Evolutionary conservation across 2,113 vertebrate genomes (phyloP), one percentile per base, ranked within the genome.

Genomic region (Lepisosteus osseus): DNA sequence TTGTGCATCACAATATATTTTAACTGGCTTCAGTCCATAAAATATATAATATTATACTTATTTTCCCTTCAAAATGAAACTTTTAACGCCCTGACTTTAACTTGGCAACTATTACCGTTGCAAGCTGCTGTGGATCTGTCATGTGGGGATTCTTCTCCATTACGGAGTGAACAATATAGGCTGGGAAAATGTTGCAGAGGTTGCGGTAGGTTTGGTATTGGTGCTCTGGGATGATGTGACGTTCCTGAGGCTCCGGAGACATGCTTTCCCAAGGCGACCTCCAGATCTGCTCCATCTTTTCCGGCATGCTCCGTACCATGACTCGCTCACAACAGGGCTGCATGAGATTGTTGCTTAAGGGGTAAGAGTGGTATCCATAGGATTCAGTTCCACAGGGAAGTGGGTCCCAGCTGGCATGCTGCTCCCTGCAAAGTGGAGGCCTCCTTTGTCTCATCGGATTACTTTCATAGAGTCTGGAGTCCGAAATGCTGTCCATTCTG

Each of bases 281-380:
- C 97, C 97, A 99, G 77, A 98, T 94, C 6, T 99, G 97, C 75
- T 99, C 97, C 95, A 99, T 99, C 90, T 98, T 99, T 79, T 99
- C 97, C 14, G 97, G 97, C 94, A 99, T 93, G 72, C 97, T 99
- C 71, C 97, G 91, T 15, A 98, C 96, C 97, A 99, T 99, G 57
- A 98, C 95, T 57, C 95, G 93, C 69, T 99, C 97, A 0, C 95
- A 99, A 77, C 94, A 98, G 0, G 97, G 96, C 74, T 94, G 93
- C 95, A 97, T 97, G 81, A 98, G 92, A 83, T 80, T 97, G 88
- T 93, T 94, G 68, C 92, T 94, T 79, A 99, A 67, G 1, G 95
- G 94, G 54, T 97, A 98, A 0, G 95, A 94, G 78, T 95, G 94
- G 51, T 97, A 98, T 9, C 90, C 80, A 14, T 95, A 97, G 2